Conservation (phyloP, 2,113 vertebrate species). For the Equus przewalskii region DNA sequence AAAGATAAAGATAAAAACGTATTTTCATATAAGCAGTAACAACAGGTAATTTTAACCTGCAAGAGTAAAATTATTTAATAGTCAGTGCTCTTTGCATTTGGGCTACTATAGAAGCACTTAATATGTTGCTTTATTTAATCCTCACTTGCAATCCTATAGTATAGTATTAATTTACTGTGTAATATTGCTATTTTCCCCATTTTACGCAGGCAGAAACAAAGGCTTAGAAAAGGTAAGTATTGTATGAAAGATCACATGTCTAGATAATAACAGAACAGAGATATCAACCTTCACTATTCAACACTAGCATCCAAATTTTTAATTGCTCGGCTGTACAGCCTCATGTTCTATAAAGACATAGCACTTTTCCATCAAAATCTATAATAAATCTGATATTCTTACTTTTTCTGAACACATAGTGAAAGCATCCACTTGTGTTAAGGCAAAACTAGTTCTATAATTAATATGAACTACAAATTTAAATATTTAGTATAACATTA, state of each 20-base stretch:
- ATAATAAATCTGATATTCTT: background rate
- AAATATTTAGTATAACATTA: background rate
- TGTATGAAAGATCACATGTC: background rate
- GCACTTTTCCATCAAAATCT: background rate
- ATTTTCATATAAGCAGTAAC: background rate
- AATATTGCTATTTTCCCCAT: background rate
- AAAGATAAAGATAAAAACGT: background rate
- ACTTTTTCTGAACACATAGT: background rate
- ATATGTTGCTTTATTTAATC: background rate
- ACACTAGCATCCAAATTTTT: background rate
- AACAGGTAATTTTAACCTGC: background rate
- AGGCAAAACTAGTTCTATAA: background rate
- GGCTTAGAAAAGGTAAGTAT: background rate
- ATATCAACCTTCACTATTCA: background rate
- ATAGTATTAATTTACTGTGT: background rate
- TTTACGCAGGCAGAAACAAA: background rate
- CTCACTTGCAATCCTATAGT: background rate
- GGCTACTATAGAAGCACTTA: background rate
- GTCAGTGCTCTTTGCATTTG: background rate
- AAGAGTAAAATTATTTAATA: constrained; percentile 17
- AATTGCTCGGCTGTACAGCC: background rate
- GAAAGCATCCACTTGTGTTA: background rate
- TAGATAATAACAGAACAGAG: background rate
- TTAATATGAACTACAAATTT: constrained; percentile 27
- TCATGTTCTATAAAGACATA: background rate